Conservation (phyloP, 53 echinoderm and acorn worm species). For the Zoroaster sp. region DNA sequence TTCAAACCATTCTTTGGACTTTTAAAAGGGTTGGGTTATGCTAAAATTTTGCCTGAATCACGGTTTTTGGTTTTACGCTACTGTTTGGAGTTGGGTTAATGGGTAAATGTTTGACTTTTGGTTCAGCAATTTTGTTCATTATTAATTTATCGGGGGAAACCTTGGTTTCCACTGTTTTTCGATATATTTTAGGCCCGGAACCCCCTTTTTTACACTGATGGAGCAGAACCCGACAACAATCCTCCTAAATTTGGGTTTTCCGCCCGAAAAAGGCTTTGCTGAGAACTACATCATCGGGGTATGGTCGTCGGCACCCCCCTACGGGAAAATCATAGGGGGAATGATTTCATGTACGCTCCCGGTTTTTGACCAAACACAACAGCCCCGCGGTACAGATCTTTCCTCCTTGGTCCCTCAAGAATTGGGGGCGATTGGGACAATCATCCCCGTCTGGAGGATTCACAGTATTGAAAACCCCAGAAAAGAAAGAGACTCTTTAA, state of each 20-base stretch:
- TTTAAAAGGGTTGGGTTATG: too few species aligned
- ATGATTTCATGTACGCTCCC: neutral
- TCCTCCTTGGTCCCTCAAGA: conserved; percentile 6
- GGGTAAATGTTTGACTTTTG: too few species aligned
- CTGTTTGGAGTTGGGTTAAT: too few species aligned
- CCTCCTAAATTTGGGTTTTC: neutral
- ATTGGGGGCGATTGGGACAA: neutral
- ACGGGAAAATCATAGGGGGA: neutral
- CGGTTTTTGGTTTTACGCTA: too few species aligned
- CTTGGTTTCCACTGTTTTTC: too few species aligned
- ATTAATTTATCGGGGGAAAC: too few species aligned
- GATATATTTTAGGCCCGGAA: neutral
- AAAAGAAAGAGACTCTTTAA: too few species aligned
- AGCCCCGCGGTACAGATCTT: conserved; percentile 6
- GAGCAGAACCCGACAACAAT: neutral
- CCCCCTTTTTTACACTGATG: conserved; percentile 4
- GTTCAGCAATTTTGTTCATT: too few species aligned
- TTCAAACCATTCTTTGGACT: too few species aligned
- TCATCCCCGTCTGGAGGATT: neutral
- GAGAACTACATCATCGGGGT: conserved; percentile 26
- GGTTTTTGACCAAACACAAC: neutral
- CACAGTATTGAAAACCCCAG: neutral
- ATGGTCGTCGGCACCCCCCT: neutral
- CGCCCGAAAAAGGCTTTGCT: neutral
- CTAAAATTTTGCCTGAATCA: too few species aligned